Evolutionary conservation across 2,113 vertebrate genomes (phyloP).

Genomic region (Sebastes schlegelii): DNA sequence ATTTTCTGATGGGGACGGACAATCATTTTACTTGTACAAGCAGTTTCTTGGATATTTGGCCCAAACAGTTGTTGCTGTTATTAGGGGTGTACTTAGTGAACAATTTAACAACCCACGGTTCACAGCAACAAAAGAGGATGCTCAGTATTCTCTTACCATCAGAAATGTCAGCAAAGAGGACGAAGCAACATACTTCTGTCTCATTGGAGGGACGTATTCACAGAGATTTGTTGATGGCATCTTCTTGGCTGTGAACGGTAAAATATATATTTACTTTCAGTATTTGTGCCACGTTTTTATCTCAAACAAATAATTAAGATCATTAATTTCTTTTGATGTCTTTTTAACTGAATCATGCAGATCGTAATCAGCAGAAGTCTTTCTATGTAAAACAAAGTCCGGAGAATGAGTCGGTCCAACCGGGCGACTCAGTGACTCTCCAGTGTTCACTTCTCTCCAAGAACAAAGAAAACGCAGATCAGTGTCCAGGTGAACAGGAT

Average conservation of each 20-base stretch:
- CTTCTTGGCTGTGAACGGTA: constrained; percentile 42
- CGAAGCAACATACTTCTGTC: constrained; percentile 51
- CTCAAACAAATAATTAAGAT: too few species aligned
- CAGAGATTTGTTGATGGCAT: background rate
- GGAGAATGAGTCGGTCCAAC: background rate
- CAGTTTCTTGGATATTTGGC: constrained; percentile 22
- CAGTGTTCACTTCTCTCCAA: constrained; percentile 61
- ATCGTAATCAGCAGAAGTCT: background rate
- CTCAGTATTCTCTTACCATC: background rate
- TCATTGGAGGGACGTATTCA: background rate
- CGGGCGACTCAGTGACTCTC: constrained; percentile 38
- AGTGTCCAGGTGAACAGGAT: constrained; percentile 34
- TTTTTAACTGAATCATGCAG: background rate
- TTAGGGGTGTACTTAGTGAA: too few species aligned
- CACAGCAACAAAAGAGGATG: accelerated
- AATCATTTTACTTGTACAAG: constrained; percentile 40
- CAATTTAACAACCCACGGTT: constrained; percentile 17
- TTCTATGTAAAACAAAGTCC: constrained; percentile 30
- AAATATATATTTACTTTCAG: background rate
- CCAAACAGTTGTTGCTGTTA: constrained; percentile 19
- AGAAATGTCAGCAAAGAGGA: constrained; percentile 39
- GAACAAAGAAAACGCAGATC: background rate
- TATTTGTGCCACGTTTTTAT: too few species aligned
- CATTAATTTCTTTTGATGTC: background rate
- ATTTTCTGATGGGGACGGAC: too few species aligned